Evolutionary conservation across 2,888 invertebrate species (phyloP), one percentile per base, ranked within the genome.

Genomic region (Chalcosyrphus nemorum): DNA sequence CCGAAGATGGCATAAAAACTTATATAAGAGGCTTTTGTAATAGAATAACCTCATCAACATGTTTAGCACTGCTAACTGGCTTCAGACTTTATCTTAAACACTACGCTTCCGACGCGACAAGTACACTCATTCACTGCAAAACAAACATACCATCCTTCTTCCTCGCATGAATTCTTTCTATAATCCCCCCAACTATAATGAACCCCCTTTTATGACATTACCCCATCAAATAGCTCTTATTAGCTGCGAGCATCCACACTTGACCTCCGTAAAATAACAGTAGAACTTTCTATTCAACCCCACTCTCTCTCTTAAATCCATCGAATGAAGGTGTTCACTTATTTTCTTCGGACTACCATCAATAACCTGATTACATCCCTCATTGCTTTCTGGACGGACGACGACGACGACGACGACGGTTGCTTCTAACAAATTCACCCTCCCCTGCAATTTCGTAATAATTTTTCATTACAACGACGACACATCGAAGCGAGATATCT

Each of bases 331-430:
- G 5, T 19, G 45, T 38, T 27, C 56, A 50, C 52, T 65, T 56
- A 54, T 56, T 63, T n/a, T 43, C 43, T 7, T 61, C 15, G 71
- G 38, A 32, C 57, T 15, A 29, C 71, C 63, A 78, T 78, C 63
- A 71, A 78, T 78, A 78, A 71, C 77, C 56, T 56, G 63, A 78
- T 78, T 71, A 63, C 38, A 71, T 63, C 47, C 38, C 56, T 78
- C 54, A 65, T 70, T 77, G 61, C 54, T 76, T 50, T 15, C 13
- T 21, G 19, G 38, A 38, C 71, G 50, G 17, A 38, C n/a, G n/a
- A n/a, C n/a, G n/a, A n/a, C n/a, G n/a, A n/a, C n/a, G n/a, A n/a
- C n/a, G n/a, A n/a, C n/a, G n/a, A n/a, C 38, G 17, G 45, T 47
- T 65, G 41, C 17, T 6, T 35, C 15, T 21, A 27, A 45, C 41